Base-by-base conservation (phyloP, 2,888 invertebrate species). In the Baccha elongata region DNA sequence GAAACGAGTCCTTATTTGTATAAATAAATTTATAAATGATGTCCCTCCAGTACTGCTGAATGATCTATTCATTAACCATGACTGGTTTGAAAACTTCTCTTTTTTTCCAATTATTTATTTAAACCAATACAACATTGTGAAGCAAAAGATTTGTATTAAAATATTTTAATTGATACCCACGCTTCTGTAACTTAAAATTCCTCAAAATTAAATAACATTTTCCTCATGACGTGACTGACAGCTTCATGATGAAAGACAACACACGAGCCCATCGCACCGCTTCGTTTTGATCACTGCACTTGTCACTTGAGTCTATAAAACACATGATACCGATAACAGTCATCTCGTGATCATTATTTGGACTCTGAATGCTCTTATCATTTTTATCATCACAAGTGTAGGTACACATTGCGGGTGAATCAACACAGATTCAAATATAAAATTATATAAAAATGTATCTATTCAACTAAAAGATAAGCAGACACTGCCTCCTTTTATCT, bases 301-400 rank as follows among this genome's bases (percentile, higher is more conserved):
- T 42, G 74, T 55, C 32, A 50, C 15, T 69, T 42, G 74, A 69
- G 26, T 69, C 17, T 50, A 40, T n/a, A 15, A 65, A 64, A 37
- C 74, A 74, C 74, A 74, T 80, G 74, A 74, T 65, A 58, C 44
- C 58, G 64, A 32, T 55, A 26, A 17, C 52, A 29, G 52, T 62
- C 44, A 74, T 74, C 80, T 74, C 74, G 69, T 80, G 80, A 69
- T 65, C 26, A 21, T 60, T 44, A 53, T 46, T 69, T 80, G 69
- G 80, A 80, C 80, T 80, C 37, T 58, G 80, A 46, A 42, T 52
- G 11, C 35, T 44, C 58, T 74, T 74, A 80, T 69, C 80, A 64
- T n/a, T 42, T 60, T 60, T 44, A 44, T 60, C 60, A 60, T 44
- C 4, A n/a, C 3, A 44, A 29, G 29, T 29, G 17, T 35, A 40